These are phyloP conservation scores for Lampropteryx suffumata DNA, from an alignment of 2,888 invertebrate genomes.

Conservation along the genomic window DNA sequence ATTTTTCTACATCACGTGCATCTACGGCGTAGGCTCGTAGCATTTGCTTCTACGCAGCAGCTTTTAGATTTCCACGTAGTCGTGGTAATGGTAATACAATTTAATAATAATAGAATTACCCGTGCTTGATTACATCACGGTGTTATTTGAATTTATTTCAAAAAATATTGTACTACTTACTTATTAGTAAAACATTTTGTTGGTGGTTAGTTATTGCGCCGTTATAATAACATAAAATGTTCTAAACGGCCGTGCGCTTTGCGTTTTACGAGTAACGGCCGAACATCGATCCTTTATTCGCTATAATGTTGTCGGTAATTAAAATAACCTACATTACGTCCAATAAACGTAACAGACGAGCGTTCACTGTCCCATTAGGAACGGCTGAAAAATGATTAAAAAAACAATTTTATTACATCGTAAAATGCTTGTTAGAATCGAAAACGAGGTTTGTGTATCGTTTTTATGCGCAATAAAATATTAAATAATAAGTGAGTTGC, in stretches of 20 bases:
- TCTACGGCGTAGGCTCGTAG: slow-evolving; percentile 2
- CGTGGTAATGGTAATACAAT: too few species aligned
- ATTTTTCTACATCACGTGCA: too few species aligned
- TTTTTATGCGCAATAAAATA: slow-evolving; percentile 42
- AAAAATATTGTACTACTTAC: too few species aligned
- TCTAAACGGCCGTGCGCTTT: slow-evolving; percentile 17
- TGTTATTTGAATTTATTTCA: too few species aligned
- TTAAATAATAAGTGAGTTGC: slow-evolving; percentile 39
- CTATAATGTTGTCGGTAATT: slow-evolving; percentile 34
- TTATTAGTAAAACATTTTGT: too few species aligned
- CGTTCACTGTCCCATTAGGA: slow-evolving; percentile 42
- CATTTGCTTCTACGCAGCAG: not conserved
- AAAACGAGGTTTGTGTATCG: slow-evolving; percentile 33
- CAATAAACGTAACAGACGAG: slow-evolving; percentile 43
- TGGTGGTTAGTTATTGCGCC: slow-evolving; percentile 4
- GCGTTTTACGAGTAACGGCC: slow-evolving; percentile 16
- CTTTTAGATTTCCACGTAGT: not conserved
- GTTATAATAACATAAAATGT: slow-evolving; percentile 19
- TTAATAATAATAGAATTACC: too few species aligned
- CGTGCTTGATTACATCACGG: too few species aligned
- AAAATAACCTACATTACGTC: slow-evolving; percentile 39
- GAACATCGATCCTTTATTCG: slow-evolving; percentile 13
- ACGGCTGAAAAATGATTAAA: slow-evolving; percentile 40
- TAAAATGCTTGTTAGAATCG: slow-evolving; percentile 46
- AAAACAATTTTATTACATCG: slow-evolving; percentile 44